phyloP scores from a whole-genome alignment of 2,797 vertebrate species.

The Falco berigora region DNA sequence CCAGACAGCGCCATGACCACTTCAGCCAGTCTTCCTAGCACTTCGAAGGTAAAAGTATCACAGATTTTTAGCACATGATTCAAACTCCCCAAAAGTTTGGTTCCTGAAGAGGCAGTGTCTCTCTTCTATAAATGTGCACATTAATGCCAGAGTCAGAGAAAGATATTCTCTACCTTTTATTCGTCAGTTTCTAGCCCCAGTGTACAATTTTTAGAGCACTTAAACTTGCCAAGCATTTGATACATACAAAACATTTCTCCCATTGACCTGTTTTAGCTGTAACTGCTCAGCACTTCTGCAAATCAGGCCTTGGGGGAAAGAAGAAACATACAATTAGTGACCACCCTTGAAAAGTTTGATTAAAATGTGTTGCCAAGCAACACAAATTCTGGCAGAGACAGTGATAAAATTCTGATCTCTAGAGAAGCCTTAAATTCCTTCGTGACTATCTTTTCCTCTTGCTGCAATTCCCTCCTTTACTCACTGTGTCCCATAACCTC shows the following conservation, averaged over 20 bases:
- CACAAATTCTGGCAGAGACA: slow-evolving; percentile 2
- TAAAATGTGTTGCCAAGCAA: slow-evolving; percentile 36
- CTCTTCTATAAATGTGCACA: background rate
- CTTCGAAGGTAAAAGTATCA: background rate
- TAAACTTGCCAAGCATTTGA: background rate
- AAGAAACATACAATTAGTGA: background rate
- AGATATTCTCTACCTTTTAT: background rate
- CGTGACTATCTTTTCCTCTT: background rate
- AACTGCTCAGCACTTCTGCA: background rate
- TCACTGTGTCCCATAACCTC: background rate
- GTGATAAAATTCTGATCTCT: background rate
- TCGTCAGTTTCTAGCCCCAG: background rate
- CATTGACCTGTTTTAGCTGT: background rate
- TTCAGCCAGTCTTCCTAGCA: background rate
- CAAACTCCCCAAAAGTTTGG: background rate
- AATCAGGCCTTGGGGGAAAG: background rate
- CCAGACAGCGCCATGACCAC: background rate
- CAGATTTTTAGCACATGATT: background rate
- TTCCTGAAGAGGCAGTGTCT: background rate
- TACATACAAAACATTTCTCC: background rate
- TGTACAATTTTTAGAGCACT: background rate
- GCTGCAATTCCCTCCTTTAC: background rate
- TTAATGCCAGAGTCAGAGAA: background rate
- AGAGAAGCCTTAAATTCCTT: background rate
- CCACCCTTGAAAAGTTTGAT: slow-evolving; percentile 15